Evolutionary conservation across 2,113 vertebrate species (phyloP).

Genomic region (Gymnorhina tibicen): DNA sequence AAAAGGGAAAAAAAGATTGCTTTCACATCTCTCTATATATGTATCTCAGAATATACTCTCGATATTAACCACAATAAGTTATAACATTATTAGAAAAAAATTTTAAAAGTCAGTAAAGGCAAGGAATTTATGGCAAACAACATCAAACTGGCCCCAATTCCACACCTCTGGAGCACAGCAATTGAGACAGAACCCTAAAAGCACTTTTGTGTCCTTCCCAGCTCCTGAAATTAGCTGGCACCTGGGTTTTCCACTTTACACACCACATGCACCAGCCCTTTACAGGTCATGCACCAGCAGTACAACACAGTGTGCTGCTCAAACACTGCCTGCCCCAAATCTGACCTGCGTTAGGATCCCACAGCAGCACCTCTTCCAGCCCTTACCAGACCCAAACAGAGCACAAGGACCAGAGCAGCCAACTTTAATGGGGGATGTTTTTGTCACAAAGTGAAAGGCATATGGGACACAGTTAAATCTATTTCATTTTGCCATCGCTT

Average conservation of each 20-base stretch:
- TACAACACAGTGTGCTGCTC: background rate
- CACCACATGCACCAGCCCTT: background rate
- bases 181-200: background rate
- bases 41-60: background rate
- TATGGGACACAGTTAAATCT: background rate
- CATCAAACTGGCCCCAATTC: background rate
- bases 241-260: background rate
- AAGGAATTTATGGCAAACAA: background rate
- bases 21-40: background rate
- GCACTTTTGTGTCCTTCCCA: background rate
- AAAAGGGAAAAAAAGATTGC: background rate
- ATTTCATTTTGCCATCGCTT: background rate
- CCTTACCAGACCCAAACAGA: background rate
- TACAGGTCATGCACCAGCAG: background rate
- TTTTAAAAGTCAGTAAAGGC: background rate
- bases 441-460: background rate
- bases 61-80: background rate
- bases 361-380: fast-evolving
- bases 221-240: background rate
- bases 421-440: fast-evolving
- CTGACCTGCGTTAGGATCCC: background rate
- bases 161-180: background rate
- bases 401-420: background rate
- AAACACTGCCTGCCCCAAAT: background rate
- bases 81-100: background rate